These are phyloP conservation scores for Chesias legatella DNA, from an alignment of 2,888 invertebrate species.

Conservation along the genomic window DNA sequence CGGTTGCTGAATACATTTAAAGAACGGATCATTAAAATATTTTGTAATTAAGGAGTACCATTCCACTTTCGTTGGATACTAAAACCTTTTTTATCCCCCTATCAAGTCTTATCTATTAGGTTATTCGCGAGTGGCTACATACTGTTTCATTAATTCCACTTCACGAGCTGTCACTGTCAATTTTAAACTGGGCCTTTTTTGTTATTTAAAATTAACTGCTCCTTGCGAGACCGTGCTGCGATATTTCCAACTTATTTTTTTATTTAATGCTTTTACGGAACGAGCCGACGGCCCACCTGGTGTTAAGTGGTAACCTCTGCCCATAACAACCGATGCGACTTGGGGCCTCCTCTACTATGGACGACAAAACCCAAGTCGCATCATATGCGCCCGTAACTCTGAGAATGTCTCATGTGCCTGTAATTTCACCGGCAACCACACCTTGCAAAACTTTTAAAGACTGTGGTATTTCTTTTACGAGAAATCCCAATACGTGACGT, in stretches of 20 bases:
- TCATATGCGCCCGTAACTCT: too few species aligned
- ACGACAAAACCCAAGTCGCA: too few species aligned
- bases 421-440: too few species aligned
- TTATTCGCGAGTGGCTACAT: constrained; percentile 13
- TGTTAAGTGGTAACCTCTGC: too few species aligned
- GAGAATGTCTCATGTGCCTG: too few species aligned
- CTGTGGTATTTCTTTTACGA: constrained; percentile 44
- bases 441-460: too few species aligned
- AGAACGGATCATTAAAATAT: constrained; percentile 54
- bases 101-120: constrained; percentile 17
- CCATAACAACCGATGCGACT: too few species aligned
- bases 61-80: constrained; percentile 14
- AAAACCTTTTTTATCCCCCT: constrained; percentile 18
- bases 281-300: too few species aligned
- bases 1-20: constrained; percentile 44
- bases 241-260: constrained; percentile 43
- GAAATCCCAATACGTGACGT: constrained; percentile 55
- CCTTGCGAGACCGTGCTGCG: constrained; percentile 34
- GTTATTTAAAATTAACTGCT: constrained; percentile 12
- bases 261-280: too few species aligned
- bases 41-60: constrained; percentile 36
- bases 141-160: constrained; percentile 7
- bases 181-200: constrained; percentile 4
- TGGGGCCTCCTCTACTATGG: too few species aligned
- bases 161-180: constrained; percentile 4